Evolutionary conservation across 1,140 invertebrate genomes (phyloP).

Genomic region (Argopecten irradians): DNA sequence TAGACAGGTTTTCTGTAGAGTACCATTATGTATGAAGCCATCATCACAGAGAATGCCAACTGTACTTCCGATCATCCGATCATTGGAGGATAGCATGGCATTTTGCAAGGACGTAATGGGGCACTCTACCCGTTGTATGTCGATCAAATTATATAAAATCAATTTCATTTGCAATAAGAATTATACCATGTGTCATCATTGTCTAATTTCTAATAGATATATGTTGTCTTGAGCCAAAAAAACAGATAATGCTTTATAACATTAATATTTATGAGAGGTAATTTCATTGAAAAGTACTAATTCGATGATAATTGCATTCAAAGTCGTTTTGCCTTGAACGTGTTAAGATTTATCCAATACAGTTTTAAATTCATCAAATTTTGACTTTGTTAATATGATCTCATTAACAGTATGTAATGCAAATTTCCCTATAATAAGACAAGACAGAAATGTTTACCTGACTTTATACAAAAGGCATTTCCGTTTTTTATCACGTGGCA

Average conservation of each 20-base stretch:
- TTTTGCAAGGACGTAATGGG: not conserved
- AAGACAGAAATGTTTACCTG: not conserved
- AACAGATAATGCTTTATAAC: not conserved
- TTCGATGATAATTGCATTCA: too few species aligned
- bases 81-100: not conserved
- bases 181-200: not conserved
- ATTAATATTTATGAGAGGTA: not conserved
- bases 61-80: not conserved
- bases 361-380: too few species aligned
- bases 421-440: too few species aligned
- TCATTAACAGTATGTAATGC: too few species aligned
- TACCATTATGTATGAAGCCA: not conserved
- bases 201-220: too few species aligned
- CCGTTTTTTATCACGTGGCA: not conserved
- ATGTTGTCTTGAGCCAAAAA: too few species aligned
- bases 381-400: too few species aligned
- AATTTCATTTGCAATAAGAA: not conserved
- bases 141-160: not conserved
- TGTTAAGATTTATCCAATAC: too few species aligned
- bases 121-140: not conserved
- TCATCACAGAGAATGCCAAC: not conserved
- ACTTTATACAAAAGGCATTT: not conserved
- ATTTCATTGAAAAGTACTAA: too few species aligned
- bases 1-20: not conserved
- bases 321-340: too few species aligned